Base-by-base conservation (phyloP, 2,797 vertebrate genomes). In the Anguilla obscura region DNA sequence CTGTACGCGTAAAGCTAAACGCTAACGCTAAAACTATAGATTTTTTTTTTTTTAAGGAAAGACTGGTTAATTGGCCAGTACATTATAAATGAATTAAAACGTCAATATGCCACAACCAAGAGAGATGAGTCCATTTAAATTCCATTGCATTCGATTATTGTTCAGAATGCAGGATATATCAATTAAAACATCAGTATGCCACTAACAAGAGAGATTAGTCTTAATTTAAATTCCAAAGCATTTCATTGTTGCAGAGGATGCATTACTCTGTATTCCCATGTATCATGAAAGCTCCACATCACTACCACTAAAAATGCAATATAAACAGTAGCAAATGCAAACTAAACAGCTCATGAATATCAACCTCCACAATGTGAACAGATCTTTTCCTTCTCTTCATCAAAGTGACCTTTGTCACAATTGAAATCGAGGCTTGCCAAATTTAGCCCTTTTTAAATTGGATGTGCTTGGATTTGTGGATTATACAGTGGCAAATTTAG, bases 381-480 rank as follows among this genome's bases (percentile, higher is more conserved):
- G 48, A 69, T 21, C 36, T 86, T 18, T 66, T 66, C 12, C 58
- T 24, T 60, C 33, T 48, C 21, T 45, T 45, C 14, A 58, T 3
- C 5, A 36, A 85, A 85, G 10, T 58, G 54, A 60, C 16, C 16
- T 36, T 27, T 85, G 50, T 16, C 56, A 36, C 52, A 52, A 85
- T 16, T n/a, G 40, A 83, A 84, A 56, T 9, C 83, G 4, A 85
- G 52, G 0, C 5, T 60, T 36, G 16, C 30, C 33, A 60, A n/a
- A 85, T 45, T 45, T 85, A 66, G 18, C 54, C 14, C 30, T 58
- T n/a, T 56, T 58, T 85, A 33, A 58, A 66, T 45, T 18, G 58
- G 56, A 40, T 86, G 27, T 82, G 12, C 50, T 3, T 56, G 83
- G 50, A 52, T 84, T 84, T 84, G 83, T 84, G 52, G 83, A 84